Evolutionary conservation across 2,113 vertebrate species (phyloP).

Genomic region (Eidolon helvum): DNA sequence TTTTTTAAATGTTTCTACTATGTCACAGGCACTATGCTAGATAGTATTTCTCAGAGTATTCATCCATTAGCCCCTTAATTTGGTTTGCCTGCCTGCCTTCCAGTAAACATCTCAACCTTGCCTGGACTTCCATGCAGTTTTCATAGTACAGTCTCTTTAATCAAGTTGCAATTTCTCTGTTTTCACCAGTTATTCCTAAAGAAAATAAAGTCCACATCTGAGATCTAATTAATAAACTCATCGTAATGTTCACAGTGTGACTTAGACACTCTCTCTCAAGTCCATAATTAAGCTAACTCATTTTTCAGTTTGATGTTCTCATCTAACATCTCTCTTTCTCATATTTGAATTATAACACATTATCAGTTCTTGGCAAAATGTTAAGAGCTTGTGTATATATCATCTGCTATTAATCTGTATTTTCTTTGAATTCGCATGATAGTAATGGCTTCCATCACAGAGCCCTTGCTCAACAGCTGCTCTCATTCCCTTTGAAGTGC

Average conservation of each 20-base stretch:
- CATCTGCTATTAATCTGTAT: slow-evolving; percentile 44
- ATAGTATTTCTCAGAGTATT: neutral
- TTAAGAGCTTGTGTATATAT: neutral
- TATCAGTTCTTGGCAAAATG: slow-evolving; percentile 26
- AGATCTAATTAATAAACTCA: slow-evolving; percentile 17
- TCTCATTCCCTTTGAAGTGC: slow-evolving; percentile 32
- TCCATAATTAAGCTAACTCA: neutral
- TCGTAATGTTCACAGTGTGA: neutral
- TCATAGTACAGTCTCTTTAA: neutral
- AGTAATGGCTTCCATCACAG: slow-evolving; percentile 17
- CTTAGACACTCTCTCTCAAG: neutral
- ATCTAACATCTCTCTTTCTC: neutral
- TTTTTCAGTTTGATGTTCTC: neutral
- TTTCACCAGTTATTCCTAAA: neutral
- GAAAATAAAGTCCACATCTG: neutral
- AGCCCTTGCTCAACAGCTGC: neutral
- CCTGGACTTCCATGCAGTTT: neutral
- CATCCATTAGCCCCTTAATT: neutral
- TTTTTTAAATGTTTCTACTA: neutral
- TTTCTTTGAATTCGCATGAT: slow-evolving; percentile 20
- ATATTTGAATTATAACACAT: neutral
- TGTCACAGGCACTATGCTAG: neutral
- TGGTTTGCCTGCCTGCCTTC: neutral
- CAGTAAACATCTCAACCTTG: neutral
- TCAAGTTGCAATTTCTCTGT: neutral